Conservation (phyloP, 2,797 vertebrate species). For the Myioborus melanocephalus region DNA sequence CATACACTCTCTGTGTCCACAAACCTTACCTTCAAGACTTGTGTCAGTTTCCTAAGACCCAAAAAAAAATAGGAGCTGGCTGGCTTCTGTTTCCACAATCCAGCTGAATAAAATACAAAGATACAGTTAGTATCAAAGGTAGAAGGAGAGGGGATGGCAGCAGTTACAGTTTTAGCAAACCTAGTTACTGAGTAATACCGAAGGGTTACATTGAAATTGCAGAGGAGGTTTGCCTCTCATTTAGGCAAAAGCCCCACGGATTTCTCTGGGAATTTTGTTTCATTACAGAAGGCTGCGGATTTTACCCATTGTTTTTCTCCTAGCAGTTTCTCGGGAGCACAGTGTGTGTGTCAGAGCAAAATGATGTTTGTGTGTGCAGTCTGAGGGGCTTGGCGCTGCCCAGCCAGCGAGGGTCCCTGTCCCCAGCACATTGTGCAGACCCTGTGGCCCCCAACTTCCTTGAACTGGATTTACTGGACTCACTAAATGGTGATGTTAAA, state of each 20-base stretch:
- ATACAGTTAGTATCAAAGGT: background rate
- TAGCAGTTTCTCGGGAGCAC: background rate
- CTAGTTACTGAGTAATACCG: background rate
- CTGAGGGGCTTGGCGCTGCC: background rate
- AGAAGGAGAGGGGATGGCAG: background rate
- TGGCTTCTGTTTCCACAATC: background rate
- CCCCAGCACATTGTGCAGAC: background rate
- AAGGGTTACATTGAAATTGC: background rate
- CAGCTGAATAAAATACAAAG: background rate
- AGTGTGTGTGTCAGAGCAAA: background rate
- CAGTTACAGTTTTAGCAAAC: background rate
- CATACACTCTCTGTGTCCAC: accelerated
- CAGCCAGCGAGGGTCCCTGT: background rate
- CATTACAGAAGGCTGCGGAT: background rate
- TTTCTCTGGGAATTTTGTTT: background rate
- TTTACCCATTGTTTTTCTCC: background rate
- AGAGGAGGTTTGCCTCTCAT: background rate
- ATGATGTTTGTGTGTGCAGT: background rate
- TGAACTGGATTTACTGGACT: background rate
- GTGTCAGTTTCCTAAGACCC: background rate
- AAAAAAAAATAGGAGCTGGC: background rate
- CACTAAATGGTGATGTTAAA: background rate
- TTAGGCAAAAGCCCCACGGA: background rate
- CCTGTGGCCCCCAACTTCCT: background rate
- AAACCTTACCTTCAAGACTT: accelerated